These are phyloP conservation scores for Melipona bicolor DNA, from an alignment of 2,888 invertebrate species.

Conservation along the genomic window DNA sequence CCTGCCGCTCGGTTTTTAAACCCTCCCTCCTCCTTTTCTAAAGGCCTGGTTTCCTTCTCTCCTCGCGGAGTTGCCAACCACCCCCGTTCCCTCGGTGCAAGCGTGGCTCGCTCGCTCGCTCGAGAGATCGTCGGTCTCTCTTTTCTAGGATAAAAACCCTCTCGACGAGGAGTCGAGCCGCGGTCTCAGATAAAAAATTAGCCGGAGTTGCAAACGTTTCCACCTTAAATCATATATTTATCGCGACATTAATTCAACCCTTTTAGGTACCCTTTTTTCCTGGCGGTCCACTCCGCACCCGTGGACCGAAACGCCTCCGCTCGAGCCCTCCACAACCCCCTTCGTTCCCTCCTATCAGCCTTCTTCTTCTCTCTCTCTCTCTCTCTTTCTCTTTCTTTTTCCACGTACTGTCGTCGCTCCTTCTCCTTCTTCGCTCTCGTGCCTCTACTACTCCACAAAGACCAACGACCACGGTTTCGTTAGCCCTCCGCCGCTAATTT, in stretches of 20 bases:
- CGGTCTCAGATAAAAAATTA: conserved; percentile 84
- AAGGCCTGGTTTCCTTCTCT: conserved; percentile 50
- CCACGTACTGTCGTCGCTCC: conserved; percentile 41
- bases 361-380: no score
- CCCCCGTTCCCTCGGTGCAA: conserved; percentile 11
- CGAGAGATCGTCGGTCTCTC: conserved; percentile 70
- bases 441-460: conserved; percentile 14
- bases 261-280: conserved; percentile 82
- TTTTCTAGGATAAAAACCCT: conserved; percentile 76
- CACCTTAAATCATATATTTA: conserved; percentile 85
- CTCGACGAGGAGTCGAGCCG: conserved; percentile 63
- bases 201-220: conserved; percentile 83
- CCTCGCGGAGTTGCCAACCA: conserved; percentile 41
- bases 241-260: conserved; percentile 85
- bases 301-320: conserved; percentile 67
- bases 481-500: conserved; percentile 83
- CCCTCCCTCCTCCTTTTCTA: conserved; percentile 32
- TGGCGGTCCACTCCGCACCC: conserved; percentile 66
- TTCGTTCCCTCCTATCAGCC: conserved; percentile 13
- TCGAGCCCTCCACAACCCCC: conserved; percentile 41
- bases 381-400: conserved; percentile 48
- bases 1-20: conserved; percentile 34
- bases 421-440: conserved; percentile 35
- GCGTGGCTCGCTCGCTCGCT: conserved; percentile 37
- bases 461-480: conserved; percentile 71